Conservation (phyloP, 2,113 vertebrate species). For the Cheirogaleus medius region DNA sequence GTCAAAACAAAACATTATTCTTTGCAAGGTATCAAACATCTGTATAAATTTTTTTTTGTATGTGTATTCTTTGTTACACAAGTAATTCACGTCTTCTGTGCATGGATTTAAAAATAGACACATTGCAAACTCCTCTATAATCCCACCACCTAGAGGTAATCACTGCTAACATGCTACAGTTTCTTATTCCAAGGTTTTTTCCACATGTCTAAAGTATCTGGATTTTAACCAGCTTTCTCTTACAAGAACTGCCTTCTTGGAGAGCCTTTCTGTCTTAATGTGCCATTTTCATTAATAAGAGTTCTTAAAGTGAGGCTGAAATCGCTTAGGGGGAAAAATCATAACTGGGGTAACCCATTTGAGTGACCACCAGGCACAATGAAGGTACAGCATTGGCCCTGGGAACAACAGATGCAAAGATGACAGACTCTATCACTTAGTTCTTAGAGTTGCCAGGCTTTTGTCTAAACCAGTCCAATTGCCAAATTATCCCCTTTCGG, state of each 20-base stretch:
- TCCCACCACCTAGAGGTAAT: background rate
- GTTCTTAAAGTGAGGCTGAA: constrained; percentile 21
- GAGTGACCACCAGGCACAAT: background rate
- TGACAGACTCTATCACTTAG: background rate
- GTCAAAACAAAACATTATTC: background rate
- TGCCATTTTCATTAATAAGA: background rate
- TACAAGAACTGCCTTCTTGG: background rate
- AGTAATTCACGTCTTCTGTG: background rate
- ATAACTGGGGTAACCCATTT: background rate
- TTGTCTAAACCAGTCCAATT: background rate
- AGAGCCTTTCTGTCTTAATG: background rate
- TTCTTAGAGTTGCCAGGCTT: constrained; percentile 1
- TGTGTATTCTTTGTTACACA: background rate
- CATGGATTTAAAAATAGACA: background rate
- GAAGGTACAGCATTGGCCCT: background rate
- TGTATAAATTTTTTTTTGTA: background rate
- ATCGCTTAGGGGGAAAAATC: background rate
- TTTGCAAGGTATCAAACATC: background rate
- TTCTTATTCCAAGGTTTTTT: background rate
- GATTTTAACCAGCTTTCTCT: constrained; percentile 1
- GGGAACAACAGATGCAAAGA: background rate
- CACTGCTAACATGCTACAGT: background rate
- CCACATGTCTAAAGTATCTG: background rate
- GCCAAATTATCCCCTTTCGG: background rate
- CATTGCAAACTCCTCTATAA: background rate